Evolutionary conservation across 2,888 invertebrate genomes (phyloP).

Genomic region (Caradrina kadenii): DNA sequence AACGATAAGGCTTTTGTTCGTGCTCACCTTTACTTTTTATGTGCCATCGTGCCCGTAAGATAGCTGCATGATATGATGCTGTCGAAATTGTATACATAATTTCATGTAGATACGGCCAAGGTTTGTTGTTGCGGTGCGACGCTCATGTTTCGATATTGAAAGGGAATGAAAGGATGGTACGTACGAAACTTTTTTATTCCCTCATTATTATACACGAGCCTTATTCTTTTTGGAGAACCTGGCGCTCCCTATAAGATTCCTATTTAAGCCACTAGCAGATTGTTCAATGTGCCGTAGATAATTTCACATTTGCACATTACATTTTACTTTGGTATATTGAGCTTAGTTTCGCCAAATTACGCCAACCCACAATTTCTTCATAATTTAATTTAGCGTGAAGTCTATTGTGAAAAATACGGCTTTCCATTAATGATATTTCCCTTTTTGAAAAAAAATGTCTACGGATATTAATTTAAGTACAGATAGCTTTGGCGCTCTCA

Average conservation of each 20-base stretch:
- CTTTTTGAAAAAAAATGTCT: too few relatives aligned
- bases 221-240: neutral
- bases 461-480: too few relatives aligned
- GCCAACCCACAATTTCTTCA: too few relatives aligned
- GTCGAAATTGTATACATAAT: slow-evolving; percentile 58
- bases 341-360: too few relatives aligned
- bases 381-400: too few relatives aligned
- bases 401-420: too few relatives aligned
- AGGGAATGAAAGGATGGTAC: slow-evolving; percentile 15
- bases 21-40: slow-evolving; percentile 58
- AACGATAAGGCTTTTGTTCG: slow-evolving; percentile 66
- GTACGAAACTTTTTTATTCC: neutral
- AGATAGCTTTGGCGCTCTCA: too few relatives aligned
- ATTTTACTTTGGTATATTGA: too few relatives aligned
- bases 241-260: neutral
- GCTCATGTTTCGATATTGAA: slow-evolving; percentile 25
- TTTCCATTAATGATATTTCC: too few relatives aligned
- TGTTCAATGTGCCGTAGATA: too few relatives aligned
- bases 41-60: slow-evolving; percentile 53
- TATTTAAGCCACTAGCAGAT: neutral
- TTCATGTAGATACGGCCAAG: slow-evolving; percentile 42
- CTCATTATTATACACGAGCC: neutral
- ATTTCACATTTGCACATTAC: too few relatives aligned
- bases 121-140: slow-evolving; percentile 31
- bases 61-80: slow-evolving; percentile 58